Base-by-base conservation (phyloP, 92 coral and sea anemone species). In the Hydrozoanthus gracilis region DNA sequence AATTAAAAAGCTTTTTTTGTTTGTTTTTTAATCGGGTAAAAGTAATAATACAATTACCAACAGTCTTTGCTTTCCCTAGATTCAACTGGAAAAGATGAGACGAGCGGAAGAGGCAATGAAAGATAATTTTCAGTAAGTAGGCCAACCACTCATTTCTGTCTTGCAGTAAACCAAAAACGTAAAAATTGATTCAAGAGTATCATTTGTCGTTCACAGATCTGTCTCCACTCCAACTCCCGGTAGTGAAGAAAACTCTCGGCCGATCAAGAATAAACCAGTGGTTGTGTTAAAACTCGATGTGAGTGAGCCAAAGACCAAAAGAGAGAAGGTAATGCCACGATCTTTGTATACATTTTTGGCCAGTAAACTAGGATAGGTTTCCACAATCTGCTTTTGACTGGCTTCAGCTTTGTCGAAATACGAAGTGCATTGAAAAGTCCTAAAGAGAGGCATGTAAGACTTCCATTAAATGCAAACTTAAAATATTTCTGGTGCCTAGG, bases 11-110 rank as follows among this genome's bases (percentile, higher is more conserved):
- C 39, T 27, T 27, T 27, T n/a, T 27, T 27, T 27, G 39, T 27
- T 27, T 27, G 39, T 27, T 27, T 27, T 27, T 27, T 27, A 27
- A 27, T 27, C 39, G 39, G 39, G 39, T 27, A 27, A 27, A 27
- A 27, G 39, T 27, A 27, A 12, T 44, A 8, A 44, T 54, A 4
- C 6, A 18, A 6, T 66, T 39, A 27, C 44, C 13, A n/a, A 9
- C 3, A 39, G 44, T 17, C 61, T 16, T 61, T 14, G 11, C 3
- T 84, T 68, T 50, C 13, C 78, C 7, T 74, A 96, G 99, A 95
- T 96, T 88, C 97, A 95, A 73, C 88, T 95, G 49, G 98, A 96
- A 78, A 96, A 96, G 87, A 96, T 96, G 95, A 89, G 98, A 77
- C 90, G 95, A 79, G 91, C 93, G 82, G 99, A 95, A 75, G 88